Evolutionary conservation across 2,113 vertebrate species (phyloP).

Genomic region (Ginglymostoma cirratum): DNA sequence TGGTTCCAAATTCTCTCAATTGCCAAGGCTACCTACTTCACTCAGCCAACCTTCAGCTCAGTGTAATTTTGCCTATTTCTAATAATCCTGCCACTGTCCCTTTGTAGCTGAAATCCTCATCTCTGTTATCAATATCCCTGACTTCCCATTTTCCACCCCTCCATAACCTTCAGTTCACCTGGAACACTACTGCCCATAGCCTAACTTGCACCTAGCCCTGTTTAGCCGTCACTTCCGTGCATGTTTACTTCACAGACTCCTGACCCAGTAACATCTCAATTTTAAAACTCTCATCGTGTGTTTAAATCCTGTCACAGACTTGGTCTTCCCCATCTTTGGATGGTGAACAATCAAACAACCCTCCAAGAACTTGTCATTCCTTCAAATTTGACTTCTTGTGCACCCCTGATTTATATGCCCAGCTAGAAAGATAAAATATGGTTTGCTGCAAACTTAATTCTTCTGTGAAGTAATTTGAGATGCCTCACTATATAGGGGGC

Average conservation of each 20-base stretch:
- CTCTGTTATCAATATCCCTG: neutral
- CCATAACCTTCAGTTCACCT: neutral
- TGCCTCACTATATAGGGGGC: too few species aligned
- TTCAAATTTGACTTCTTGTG: too few species aligned
- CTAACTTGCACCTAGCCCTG: neutral
- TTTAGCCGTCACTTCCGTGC: neutral
- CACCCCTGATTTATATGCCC: too few species aligned
- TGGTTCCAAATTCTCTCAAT: neutral
- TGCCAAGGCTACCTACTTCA: neutral
- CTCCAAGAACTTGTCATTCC: neutral
- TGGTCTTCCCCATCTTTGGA: neutral
- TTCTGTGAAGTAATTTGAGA: too few species aligned
- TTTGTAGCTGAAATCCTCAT: neutral
- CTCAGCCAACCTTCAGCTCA: neutral
- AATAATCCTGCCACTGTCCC: neutral
- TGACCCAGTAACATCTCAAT: neutral
- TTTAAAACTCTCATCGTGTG: neutral
- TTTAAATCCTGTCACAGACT: neutral
- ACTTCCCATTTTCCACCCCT: neutral
- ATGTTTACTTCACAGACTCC: neutral
- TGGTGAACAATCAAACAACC: neutral
- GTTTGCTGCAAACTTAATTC: too few species aligned
- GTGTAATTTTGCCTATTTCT: neutral
- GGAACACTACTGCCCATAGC: neutral
- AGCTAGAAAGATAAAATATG: too few species aligned